phyloP scores from a whole-genome alignment of 2,113 vertebrate species.

The Acanthisitta chloris region DNA sequence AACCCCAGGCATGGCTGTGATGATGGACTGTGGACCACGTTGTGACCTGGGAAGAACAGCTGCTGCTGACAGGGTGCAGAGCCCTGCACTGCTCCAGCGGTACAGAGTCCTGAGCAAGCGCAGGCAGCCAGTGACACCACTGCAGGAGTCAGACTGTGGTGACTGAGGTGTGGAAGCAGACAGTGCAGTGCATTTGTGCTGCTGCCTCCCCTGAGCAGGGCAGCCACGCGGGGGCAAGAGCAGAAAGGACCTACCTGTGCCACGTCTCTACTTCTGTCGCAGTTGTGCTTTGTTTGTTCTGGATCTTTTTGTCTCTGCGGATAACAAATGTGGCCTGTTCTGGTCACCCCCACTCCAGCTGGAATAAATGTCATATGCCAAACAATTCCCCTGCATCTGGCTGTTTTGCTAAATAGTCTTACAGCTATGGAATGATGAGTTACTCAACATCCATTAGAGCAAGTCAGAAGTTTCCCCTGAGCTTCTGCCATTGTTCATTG shows the following conservation, averaged over 20 bases:
- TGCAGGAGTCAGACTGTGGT: background rate
- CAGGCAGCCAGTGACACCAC: rapidly evolving
- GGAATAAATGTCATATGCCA: constrained; percentile 35
- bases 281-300: background rate
- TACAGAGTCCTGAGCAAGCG: rapidly evolving
- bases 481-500: background rate
- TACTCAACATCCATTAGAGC: background rate
- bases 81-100: rapidly evolving
- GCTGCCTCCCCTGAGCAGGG: background rate
- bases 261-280: background rate
- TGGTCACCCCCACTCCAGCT: background rate
- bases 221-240: background rate
- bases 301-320: background rate
- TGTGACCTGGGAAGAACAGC: background rate
- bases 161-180: background rate
- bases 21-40: rapidly evolving
- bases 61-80: rapidly evolving
- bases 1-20: background rate
- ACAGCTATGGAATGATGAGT: background rate
- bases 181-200: background rate
- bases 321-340: background rate
- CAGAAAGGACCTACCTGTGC: background rate
- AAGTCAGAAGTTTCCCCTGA: background rate
- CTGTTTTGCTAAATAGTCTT: background rate
- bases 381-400: constrained; percentile 1